Conservation (phyloP, 2,888 invertebrate genomes). For the Labia minor region DNA sequence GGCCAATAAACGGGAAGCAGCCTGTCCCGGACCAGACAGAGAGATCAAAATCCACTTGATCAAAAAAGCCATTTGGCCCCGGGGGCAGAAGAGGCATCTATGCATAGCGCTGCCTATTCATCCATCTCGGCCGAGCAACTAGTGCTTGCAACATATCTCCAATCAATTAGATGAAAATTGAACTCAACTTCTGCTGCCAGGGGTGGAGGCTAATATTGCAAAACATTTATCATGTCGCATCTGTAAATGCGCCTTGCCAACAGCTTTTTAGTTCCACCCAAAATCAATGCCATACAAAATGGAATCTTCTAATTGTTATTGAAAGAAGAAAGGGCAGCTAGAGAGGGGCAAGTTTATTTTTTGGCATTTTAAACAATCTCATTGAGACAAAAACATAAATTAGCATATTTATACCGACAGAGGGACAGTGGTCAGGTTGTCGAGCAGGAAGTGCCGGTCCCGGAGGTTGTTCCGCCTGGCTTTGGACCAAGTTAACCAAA, state of each 20-base stretch:
- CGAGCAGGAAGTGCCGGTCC: not conserved
- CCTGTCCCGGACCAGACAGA: constrained; percentile 19
- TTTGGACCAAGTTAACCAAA: not conserved
- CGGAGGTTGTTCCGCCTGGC: not conserved
- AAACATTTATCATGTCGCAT: not conserved
- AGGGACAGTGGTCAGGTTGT: not conserved
- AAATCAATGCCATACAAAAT: not conserved
- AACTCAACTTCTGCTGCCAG: not conserved
- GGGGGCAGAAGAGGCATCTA: not conserved
- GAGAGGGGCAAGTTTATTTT: too few species aligned
- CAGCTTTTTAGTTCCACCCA: not conserved
- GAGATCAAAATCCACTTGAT: constrained; percentile 18
- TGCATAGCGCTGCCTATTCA: not conserved
- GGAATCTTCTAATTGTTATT: not conserved
- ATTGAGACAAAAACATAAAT: not conserved
- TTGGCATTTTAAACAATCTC: too few species aligned
- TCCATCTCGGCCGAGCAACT: constrained; percentile 7
- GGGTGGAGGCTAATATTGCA: not conserved
- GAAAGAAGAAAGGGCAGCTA: not conserved
- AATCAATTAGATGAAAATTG: not conserved
- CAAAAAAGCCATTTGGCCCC: not conserved
- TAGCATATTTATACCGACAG: not conserved
- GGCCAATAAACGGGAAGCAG: constrained; percentile 23
- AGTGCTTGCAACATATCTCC: constrained; percentile 8
- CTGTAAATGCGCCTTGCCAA: not conserved